These are phyloP conservation scores for Plectropomus leopardus DNA, from an alignment of 2,113 vertebrate genomes.

Conservation along the genomic window DNA sequence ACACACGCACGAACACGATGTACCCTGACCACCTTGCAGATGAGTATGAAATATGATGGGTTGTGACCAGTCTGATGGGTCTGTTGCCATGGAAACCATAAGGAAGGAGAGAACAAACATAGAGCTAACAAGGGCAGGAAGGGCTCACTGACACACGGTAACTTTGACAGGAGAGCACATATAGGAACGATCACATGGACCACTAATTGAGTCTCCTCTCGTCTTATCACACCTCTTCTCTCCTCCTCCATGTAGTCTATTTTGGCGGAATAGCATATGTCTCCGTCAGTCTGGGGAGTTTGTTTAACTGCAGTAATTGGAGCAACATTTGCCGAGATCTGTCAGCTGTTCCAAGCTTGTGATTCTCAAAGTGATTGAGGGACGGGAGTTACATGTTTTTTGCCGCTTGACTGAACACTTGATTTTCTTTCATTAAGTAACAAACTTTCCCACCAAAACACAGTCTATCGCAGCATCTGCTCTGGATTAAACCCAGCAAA, in stretches of 20 bases:
- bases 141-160: conserved; percentile 32
- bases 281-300: conserved; percentile 8
- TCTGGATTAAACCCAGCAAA: conserved; percentile 28
- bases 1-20: not conserved
- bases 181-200: conserved; percentile 24
- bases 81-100: conserved; percentile 74
- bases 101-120: conserved; percentile 8
- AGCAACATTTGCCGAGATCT: conserved; percentile 11
- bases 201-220: conserved; percentile 46
- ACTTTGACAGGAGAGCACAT: conserved; percentile 49
- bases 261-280: conserved; percentile 21
- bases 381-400: not conserved
- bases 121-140: conserved; percentile 48
- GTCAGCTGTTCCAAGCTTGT: conserved; percentile 7
- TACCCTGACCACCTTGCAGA: conserved; percentile 15
- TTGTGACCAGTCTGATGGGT: conserved; percentile 39
- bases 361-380: conserved; percentile 23
- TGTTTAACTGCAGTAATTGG: conserved; percentile 53
- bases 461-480: conserved; percentile 20
- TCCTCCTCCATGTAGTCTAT: not conserved
- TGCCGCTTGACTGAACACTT: conserved; percentile 8
- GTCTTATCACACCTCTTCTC: conserved; percentile 1
- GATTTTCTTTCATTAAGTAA: conserved; percentile 14
- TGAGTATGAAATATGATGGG: conserved; percentile 30
- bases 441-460: conserved; percentile 3